Conservation (phyloP, 2,797 vertebrate genomes). For the Acrossocheilus wenchowensis region DNA sequence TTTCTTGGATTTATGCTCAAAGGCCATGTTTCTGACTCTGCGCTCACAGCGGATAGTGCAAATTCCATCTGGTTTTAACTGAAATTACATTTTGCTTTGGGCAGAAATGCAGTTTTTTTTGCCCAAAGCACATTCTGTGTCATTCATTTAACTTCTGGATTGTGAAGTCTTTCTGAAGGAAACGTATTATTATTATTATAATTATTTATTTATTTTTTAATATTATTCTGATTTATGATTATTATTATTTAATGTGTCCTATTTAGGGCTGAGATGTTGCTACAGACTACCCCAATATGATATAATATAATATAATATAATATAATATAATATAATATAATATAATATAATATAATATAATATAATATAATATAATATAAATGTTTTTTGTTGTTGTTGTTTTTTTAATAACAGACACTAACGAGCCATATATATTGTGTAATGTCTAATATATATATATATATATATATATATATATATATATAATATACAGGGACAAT, state of each 20-base stretch:
- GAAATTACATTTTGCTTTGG: constrained; percentile 13
- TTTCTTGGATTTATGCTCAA: constrained; percentile 38
- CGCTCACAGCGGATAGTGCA: neutral
- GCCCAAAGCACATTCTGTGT: neutral
- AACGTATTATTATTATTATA: neutral
- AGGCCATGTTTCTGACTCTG: constrained; percentile 9
- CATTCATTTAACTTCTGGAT: neutral
- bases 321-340: neutral
- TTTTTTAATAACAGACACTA: neutral
- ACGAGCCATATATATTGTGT: neutral
- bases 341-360: neutral
- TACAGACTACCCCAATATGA: too few relatives aligned
- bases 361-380: too few relatives aligned
- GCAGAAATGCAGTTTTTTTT: neutral
- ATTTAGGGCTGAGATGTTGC: too few relatives aligned
- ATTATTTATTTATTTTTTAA: too few relatives aligned
- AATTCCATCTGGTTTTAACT: neutral
- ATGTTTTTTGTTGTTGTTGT: too few relatives aligned
- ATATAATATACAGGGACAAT: neutral
- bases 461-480: neutral
- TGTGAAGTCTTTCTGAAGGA: neutral
- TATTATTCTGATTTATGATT: too few relatives aligned
- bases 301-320: too few relatives aligned
- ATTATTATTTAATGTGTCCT: too few relatives aligned
- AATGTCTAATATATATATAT: neutral